These are phyloP conservation scores for Holothuria scabra DNA, from an alignment of 53 echinoderm and acorn worm genomes.

Conservation along the genomic window DNA sequence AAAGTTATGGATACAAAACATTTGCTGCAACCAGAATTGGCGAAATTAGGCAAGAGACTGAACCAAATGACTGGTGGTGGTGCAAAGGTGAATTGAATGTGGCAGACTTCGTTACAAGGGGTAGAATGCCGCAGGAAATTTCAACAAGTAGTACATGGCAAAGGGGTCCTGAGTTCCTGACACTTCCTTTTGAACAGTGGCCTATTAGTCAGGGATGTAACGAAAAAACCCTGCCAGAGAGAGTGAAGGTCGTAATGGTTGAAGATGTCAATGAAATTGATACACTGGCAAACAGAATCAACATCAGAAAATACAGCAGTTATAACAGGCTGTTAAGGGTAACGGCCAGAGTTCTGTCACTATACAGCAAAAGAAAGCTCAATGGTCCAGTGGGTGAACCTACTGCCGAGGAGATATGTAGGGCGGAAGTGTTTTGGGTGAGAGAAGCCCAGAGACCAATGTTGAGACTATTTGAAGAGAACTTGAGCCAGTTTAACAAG, in stretches of 20 bases:
- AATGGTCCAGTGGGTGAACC: no score
- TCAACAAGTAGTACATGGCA: slow-evolving; percentile 53
- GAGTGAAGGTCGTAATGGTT: slow-evolving; percentile 46
- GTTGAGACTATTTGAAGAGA: slow-evolving; percentile 19
- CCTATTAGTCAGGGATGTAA: slow-evolving; percentile 47
- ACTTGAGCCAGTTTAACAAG: slow-evolving; percentile 14
- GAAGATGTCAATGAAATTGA: slow-evolving; percentile 18
- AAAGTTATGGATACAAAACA: slow-evolving; percentile 61
- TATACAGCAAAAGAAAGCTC: no score
- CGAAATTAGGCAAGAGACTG: slow-evolving; percentile 52
- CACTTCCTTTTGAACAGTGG: slow-evolving; percentile 34
- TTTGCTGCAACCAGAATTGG: slow-evolving; percentile 61
- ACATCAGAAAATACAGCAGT: slow-evolving; percentile 32
- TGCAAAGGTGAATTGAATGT: slow-evolving; percentile 56
- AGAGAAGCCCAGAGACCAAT: slow-evolving; percentile 33
- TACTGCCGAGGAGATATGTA: no score
- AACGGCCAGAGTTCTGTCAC: slow-evolving; percentile 34
- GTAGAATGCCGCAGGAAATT: slow-evolving; percentile 38
- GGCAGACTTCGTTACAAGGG: slow-evolving; percentile 56
- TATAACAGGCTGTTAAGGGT: slow-evolving; percentile 44
- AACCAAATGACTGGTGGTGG: slow-evolving; percentile 64
- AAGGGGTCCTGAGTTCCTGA: slow-evolving; percentile 40
- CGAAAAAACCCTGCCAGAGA: slow-evolving; percentile 30
- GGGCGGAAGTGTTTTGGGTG: background rate
- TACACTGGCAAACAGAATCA: slow-evolving; percentile 30